Evolutionary conservation across 1,140 invertebrate species (phyloP), one percentile per base, ranked within the genome.

Genomic region (Araneus ventricosus): DNA sequence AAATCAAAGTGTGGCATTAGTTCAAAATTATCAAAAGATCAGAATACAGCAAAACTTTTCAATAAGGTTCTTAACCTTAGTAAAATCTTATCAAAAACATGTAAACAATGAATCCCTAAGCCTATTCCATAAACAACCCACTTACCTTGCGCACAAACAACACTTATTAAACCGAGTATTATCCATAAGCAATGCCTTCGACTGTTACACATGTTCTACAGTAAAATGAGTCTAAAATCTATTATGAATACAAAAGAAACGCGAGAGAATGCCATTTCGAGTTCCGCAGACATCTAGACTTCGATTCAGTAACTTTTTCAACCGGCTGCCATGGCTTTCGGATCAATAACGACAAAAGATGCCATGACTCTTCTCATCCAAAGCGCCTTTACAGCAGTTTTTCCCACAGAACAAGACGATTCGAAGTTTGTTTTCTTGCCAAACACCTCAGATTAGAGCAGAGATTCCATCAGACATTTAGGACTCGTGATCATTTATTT

Each of bases 301-400:
- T 75, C 70, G 70, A 37, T 87, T 87, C 34, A 5, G 10, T 63
- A 39, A 87, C 34, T 87, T 87, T 92, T 61, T 88, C 85, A 93
- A 41, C 91, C 91, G 85, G 91, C 91, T 93, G 84, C 91, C 91
- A 93, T 93, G 45, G 91, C 82, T 93, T 93, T 93, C 30, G 91
- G 91, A 93, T 93, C 91, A 80, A 93, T 93, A 93, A 93, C 84
- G 57, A 85, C 86, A 10, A 93, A 93, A 59, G 91, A 87, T 79
- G 84, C 45, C 91, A 93, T 93, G n/a, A 24, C 41, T 57, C n/a
- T 87, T 27, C 63, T 79, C 67, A 34, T 79, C 52, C 45, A 30
- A 20, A 4, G 45, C 6, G 34, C 39, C 75, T 90, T 39, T 88
- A n/a, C 34, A 63, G 87, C 34, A 59, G 34, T 2, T 34, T 84